Evolutionary conservation across 2,888 invertebrate species (phyloP).

Genomic region (Ariolimax columbianus): DNA sequence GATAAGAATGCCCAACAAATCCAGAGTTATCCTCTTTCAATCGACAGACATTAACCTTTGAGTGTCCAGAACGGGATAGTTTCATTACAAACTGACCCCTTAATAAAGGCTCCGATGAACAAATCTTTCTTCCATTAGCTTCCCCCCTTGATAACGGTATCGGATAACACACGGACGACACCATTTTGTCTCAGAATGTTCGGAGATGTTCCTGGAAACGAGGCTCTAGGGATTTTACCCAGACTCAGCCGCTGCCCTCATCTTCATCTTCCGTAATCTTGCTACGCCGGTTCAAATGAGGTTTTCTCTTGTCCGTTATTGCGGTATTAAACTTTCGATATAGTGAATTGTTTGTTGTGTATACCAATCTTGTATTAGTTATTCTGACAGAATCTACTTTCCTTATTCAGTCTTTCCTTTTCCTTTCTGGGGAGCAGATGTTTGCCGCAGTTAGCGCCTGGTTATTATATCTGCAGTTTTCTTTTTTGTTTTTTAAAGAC

Average conservation of each 20-base stretch:
- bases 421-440: too few relatives aligned
- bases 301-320: background rate
- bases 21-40: constrained; percentile 40
- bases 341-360: background rate
- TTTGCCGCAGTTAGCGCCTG: too few relatives aligned
- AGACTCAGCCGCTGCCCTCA: constrained; percentile 11
- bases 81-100: constrained; percentile 50
- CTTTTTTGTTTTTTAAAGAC: too few relatives aligned
- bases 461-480: too few relatives aligned
- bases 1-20: constrained; percentile 32
- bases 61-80: constrained; percentile 45
- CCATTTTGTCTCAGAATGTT: constrained; percentile 6
- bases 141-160: constrained; percentile 26
- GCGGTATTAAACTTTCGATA: background rate
- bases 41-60: constrained; percentile 46
- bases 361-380: background rate
- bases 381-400: too few relatives aligned
- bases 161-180: constrained; percentile 29
- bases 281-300: constrained; percentile 22
- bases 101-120: constrained; percentile 42
- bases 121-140: constrained; percentile 48
- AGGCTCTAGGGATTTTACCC: constrained; percentile 12
- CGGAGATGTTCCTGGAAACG: constrained; percentile 6
- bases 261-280: constrained; percentile 46
- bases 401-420: too few relatives aligned